Percentiles rank a stretch among this genome's conserved stretches.
Evolutionary conservation across 2,888 invertebrate species (phyloP).

Genomic region (Electrophaes corylata): DNA sequence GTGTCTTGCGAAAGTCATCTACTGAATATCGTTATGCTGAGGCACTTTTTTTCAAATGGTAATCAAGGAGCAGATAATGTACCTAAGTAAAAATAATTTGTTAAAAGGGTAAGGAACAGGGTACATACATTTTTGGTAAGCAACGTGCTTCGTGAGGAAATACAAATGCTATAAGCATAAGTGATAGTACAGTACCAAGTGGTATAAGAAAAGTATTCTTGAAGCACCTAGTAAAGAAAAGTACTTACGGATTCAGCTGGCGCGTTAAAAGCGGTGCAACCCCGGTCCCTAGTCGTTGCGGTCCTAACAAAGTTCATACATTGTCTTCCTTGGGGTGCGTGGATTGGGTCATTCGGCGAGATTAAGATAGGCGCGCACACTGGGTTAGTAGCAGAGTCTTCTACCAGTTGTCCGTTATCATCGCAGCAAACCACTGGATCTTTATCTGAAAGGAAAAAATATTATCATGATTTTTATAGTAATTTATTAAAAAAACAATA

Average conservation of each 20-base stretch:
- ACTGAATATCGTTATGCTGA: no score
- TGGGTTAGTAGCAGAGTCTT: slow-evolving; percentile 60
- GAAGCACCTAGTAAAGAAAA: background rate
- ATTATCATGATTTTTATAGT: no score
- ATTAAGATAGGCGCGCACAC: slow-evolving; percentile 70
- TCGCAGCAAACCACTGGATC: slow-evolving; percentile 67
- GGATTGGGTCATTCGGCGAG: slow-evolving; percentile 71
- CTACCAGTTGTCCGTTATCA: slow-evolving; percentile 62
- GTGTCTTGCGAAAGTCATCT: no score
- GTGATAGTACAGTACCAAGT: no score
- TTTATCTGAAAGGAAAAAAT: slow-evolving; percentile 52
- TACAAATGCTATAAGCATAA: no score
- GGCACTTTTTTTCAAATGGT: no score
- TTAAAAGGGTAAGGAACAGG: no score
- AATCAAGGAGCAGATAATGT: no score
- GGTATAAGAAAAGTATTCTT: background rate
- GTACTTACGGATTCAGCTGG: slow-evolving; percentile 88
- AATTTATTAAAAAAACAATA: background rate
- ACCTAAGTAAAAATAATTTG: no score
- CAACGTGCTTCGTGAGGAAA: no score
- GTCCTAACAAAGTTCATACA: slow-evolving; percentile 91
- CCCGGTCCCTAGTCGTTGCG: slow-evolving; percentile 86
- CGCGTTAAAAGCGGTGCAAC: slow-evolving; percentile 85
- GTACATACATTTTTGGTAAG: no score
- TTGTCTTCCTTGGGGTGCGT: slow-evolving; percentile 78